Evolutionary conservation across 92 coral and sea anemone species (phyloP).

Genomic region (Epizoanthus fatuus): DNA sequence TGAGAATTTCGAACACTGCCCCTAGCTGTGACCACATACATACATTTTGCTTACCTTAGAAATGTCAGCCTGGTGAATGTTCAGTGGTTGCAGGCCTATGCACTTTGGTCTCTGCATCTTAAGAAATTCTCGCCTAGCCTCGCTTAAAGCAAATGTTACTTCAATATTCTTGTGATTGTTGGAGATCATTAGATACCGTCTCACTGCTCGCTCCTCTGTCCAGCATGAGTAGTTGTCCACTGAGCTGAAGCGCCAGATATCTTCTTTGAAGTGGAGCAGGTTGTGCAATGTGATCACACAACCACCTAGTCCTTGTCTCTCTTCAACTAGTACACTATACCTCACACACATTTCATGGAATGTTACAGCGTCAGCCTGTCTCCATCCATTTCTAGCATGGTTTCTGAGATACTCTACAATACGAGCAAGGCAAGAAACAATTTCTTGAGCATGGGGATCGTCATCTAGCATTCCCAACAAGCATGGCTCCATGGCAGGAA

Average conservation of each 20-base stretch:
- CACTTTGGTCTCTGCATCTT: slow-evolving; percentile 46
- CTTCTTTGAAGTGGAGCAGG: slow-evolving; percentile 67
- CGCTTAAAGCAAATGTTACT: slow-evolving; percentile 68
- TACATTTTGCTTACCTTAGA: slow-evolving; percentile 42
- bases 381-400: slow-evolving; percentile 76
- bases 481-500: slow-evolving; percentile 69
- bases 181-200: slow-evolving; percentile 56
- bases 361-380: slow-evolving; percentile 46
- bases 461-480: slow-evolving; percentile 48
- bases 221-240: slow-evolving; percentile 77
- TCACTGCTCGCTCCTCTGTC: slow-evolving; percentile 71
- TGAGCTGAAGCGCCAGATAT: slow-evolving; percentile 59
- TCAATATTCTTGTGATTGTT: slow-evolving; percentile 81
- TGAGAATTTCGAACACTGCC: too few species aligned
- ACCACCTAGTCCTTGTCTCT: slow-evolving; percentile 44
- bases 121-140: slow-evolving; percentile 70
- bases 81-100: slow-evolving; percentile 22
- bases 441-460: slow-evolving; percentile 38
- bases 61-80: slow-evolving; percentile 44
- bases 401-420: slow-evolving; percentile 63
- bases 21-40: too few species aligned
- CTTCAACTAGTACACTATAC: slow-evolving; percentile 63
- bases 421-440: slow-evolving; percentile 64
- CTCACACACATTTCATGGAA: slow-evolving; percentile 69
- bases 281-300: slow-evolving; percentile 74